Evolutionary conservation across 1,140 invertebrate genomes (phyloP).

Genomic region (Drosophila burlai): DNA sequence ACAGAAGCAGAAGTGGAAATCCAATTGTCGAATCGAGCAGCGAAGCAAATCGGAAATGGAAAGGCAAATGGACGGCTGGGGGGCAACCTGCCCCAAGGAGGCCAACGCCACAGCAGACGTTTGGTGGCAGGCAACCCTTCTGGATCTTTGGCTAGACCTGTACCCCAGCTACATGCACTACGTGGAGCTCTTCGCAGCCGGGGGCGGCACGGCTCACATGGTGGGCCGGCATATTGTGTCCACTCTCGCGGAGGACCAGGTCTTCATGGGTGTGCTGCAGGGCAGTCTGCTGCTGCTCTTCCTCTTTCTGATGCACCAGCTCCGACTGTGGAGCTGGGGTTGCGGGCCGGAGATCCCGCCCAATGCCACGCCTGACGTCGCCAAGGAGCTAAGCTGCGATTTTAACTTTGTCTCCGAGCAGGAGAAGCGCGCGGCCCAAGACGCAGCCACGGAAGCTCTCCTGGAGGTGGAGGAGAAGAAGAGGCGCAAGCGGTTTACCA

Average conservation of each 20-base stretch:
- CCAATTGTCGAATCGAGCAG: constrained; percentile 44
- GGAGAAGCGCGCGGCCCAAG: constrained; percentile 68
- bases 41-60: constrained; percentile 22
- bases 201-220: constrained; percentile 1
- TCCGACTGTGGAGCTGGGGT: constrained; percentile 33
- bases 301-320: constrained; percentile 68
- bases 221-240: constrained; percentile 17
- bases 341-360: not conserved
- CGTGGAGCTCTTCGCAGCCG: constrained; percentile 20
- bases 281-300: constrained; percentile 60
- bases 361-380: constrained; percentile 18
- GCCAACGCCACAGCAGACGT: constrained; percentile 45
- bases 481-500: constrained; percentile 77
- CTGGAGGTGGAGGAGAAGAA: constrained; percentile 81
- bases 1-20: constrained; percentile 28
- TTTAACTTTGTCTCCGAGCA: constrained; percentile 76
- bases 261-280: constrained; percentile 64
- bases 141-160: constrained; percentile 35
- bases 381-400: constrained; percentile 70
- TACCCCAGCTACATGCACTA: constrained; percentile 34
- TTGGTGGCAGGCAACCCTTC: constrained; percentile 22
- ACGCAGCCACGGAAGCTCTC: constrained; percentile 68
- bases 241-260: constrained; percentile 47
- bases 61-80: constrained; percentile 66
- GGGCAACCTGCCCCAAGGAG: constrained; percentile 59